phyloP scores from a whole-genome alignment of 2,113 vertebrate genomes.

The Prochilodus magdalenae region DNA sequence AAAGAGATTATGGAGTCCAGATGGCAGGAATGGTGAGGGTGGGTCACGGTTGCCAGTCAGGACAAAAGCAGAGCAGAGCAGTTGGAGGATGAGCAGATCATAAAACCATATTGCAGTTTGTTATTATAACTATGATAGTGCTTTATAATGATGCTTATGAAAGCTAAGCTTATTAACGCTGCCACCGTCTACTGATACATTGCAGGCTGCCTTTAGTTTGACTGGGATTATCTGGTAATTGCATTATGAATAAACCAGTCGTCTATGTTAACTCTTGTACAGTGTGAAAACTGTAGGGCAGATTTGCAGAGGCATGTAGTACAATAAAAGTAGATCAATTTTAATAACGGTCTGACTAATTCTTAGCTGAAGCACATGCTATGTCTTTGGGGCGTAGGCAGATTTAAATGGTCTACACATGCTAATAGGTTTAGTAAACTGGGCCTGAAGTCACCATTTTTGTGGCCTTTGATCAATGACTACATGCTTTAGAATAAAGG shows the following conservation, averaged over 20 bases:
- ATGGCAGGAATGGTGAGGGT: constrained; percentile 65
- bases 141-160: constrained; percentile 59
- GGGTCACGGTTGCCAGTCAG: constrained; percentile 61
- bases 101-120: constrained; percentile 72
- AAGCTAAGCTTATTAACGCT: constrained; percentile 64
- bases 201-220: constrained; percentile 26
- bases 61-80: constrained; percentile 64
- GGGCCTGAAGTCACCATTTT: neutral
- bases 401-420: neutral
- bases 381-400: neutral
- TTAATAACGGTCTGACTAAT: neutral
- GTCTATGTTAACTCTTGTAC: constrained; percentile 4
- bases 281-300: neutral
- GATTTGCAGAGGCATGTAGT: neutral
- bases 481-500: neutral
- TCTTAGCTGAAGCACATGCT: neutral
- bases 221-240: constrained; percentile 44
- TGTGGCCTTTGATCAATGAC: neutral
- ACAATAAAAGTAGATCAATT: neutral
- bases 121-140: constrained; percentile 70
- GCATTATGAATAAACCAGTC: constrained; percentile 49
- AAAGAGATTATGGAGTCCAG: constrained; percentile 66
- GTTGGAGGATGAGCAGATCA: constrained; percentile 72
- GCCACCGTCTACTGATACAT: constrained; percentile 38
- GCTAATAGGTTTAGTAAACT: neutral